These are phyloP conservation scores for Drosophila aff. DNA, from an alignment of 1,140 invertebrate genomes.

Conservation along the genomic window DNA sequence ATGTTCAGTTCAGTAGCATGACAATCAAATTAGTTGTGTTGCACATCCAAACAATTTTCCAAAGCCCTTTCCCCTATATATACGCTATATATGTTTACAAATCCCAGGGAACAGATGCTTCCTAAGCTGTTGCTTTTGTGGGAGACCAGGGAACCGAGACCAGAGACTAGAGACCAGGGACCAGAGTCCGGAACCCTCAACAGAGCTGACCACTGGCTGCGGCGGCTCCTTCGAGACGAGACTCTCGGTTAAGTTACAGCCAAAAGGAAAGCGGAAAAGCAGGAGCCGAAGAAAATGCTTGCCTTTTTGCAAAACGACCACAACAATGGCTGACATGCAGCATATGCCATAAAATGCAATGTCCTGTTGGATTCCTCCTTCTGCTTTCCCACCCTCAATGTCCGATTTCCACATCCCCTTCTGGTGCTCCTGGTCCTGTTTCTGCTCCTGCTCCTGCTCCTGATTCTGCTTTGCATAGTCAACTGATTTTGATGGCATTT, in stretches of 20 bases:
- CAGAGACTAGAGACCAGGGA: background rate
- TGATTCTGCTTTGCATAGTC: conserved; percentile 74
- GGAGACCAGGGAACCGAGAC: conserved; percentile 10
- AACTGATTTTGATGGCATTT: conserved; percentile 82
- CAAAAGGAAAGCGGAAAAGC: conserved; percentile 30
- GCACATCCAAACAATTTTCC: conserved; percentile 32
- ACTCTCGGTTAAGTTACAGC: conserved; percentile 52
- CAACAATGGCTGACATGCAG: conserved; percentile 77
- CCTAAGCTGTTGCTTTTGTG: conserved; percentile 48
- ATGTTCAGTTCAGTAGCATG: conserved; percentile 34
- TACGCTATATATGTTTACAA: conserved; percentile 35
- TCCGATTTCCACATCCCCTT: background rate
- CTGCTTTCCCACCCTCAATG: background rate
- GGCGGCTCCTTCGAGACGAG: conserved; percentile 46
- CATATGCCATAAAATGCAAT: conserved; percentile 79
- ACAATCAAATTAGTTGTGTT: conserved; percentile 53
- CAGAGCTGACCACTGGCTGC: conserved; percentile 25
- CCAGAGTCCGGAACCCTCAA: background rate
- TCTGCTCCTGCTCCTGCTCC: conserved; percentile 40
- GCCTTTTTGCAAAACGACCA: conserved; percentile 55
- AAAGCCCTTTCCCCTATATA: background rate
- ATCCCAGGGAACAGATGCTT: conserved; percentile 27
- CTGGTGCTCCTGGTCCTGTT: background rate
- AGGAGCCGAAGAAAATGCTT: conserved; percentile 34
- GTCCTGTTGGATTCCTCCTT: conserved; percentile 14